Evolutionary conservation across 2,888 invertebrate species (phyloP).

Genomic region (Tyria jacobaeae): DNA sequence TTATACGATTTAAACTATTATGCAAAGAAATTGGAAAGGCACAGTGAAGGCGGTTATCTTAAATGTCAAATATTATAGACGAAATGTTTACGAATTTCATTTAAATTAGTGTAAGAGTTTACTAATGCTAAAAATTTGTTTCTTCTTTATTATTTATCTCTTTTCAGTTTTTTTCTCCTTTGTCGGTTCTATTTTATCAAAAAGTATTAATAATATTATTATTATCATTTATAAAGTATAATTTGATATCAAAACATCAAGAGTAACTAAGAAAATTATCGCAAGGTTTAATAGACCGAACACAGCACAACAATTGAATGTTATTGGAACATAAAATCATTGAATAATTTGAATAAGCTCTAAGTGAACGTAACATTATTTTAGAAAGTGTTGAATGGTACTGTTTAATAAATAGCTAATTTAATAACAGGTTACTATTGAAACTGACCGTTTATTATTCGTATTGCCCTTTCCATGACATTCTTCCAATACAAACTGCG

Average conservation of each 20-base stretch:
- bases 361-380: constrained; percentile 75
- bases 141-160: too few species aligned
- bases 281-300: constrained; percentile 38
- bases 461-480: constrained; percentile 72
- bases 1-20: too few species aligned
- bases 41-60: too few species aligned
- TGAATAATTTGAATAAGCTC: constrained; percentile 73
- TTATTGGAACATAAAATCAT: constrained; percentile 65
- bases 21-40: too few species aligned
- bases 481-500: constrained; percentile 64
- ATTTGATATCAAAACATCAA: background rate
- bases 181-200: too few species aligned
- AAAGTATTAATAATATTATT: background rate
- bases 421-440: constrained; percentile 61
- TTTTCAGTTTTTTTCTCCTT: too few species aligned
- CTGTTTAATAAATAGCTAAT: constrained; percentile 61
- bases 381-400: constrained; percentile 76
- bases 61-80: too few species aligned
- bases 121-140: too few species aligned
- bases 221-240: background rate
- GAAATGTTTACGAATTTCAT: too few species aligned
- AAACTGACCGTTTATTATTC: constrained; percentile 61
- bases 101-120: too few species aligned
- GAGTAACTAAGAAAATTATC: constrained; percentile 30
- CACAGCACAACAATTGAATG: constrained; percentile 59